Evolutionary conservation across 2,888 invertebrate species (phyloP).

Genomic region (Drosophila vallismaia): DNA sequence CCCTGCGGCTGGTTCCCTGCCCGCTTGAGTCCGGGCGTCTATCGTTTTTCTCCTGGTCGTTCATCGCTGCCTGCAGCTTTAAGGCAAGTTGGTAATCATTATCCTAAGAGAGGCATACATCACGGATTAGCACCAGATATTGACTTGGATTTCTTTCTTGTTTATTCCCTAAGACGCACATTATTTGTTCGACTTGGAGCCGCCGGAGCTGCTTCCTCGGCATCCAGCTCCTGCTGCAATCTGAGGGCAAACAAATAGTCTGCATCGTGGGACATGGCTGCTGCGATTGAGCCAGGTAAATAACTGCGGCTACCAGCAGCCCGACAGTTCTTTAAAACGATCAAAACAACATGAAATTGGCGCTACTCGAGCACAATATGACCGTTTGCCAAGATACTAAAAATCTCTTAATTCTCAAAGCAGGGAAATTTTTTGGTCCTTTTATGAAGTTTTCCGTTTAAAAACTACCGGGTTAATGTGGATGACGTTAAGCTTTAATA

Average conservation of each 20-base stretch:
- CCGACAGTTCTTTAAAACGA: not conserved
- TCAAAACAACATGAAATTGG: slow-evolving; percentile 1
- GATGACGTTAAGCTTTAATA: no score
- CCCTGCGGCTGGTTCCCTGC: not conserved
- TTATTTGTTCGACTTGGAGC: not conserved
- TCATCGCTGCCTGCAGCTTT: slow-evolving; percentile 17
- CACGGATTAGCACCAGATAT: not conserved
- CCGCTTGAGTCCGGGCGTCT: not conserved
- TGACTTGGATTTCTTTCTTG: not conserved
- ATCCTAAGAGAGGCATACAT: not conserved
- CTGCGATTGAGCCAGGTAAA: not conserved
- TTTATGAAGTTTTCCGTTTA: no score
- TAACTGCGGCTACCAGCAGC: not conserved
- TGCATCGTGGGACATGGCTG: slow-evolving; percentile 70
- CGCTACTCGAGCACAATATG: not conserved
- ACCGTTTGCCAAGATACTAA: not conserved
- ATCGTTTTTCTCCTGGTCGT: not conserved
- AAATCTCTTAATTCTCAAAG: not conserved
- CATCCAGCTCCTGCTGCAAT: slow-evolving; percentile 70
- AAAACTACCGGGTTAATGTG: no score
- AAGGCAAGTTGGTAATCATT: slow-evolving; percentile 25
- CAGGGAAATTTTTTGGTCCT: not conserved
- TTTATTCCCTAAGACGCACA: not conserved
- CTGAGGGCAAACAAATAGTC: slow-evolving; percentile 74
- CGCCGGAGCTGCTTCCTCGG: slow-evolving; percentile 8